Base-by-base conservation (phyloP, 2,113 vertebrate species). In the Setophaga petechia region DNA sequence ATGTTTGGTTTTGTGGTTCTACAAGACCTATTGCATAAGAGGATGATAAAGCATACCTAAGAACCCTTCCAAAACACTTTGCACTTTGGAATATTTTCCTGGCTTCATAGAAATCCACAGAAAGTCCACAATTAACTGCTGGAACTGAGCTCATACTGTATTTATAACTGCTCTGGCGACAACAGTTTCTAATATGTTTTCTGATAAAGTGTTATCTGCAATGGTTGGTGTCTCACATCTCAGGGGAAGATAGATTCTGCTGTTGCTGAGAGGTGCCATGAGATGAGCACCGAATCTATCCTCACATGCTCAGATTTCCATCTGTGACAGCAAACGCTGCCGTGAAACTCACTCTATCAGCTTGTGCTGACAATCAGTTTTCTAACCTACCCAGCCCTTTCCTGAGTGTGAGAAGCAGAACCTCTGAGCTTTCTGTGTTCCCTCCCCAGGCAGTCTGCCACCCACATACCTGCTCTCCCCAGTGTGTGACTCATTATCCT, bases 171-270 rank as follows among this genome's bases (percentile, higher is more conserved):
- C 8, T 22, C 12, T 51, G 43, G 35, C 5, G 54, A 15, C 11
- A 75, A 27, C 5, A 31, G 15, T 68, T 93, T 63, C 35, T 77
- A 67, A 37, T 7, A 13, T 8, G 14, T 24, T 71, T 86, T n/a
- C 17, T 59, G n/a, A 11, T 18, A 52, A 87, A 85, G 27, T 39
- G 58, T 28, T 62, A 14, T 8, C 35, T 87, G 43, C 19, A 92
- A 87, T 20, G 2, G 11, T 5, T 87, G 21, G 0, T 35, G 27
- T 55, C 67, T 24, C 27, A 67, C 1, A 0, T 2, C 16, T 31
- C 31, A 3, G 2, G 12, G 15, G 24, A 85, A 23, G 11, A 66
- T 33, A 21, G 1, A 2, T 47, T 75, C 35, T 61, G 11, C 58
- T 69, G 0, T n/a, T 55, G 23, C 17, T 77, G 69, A 87, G 33